These are phyloP conservation scores for Nomada hirtipes DNA, from an alignment of 2,888 invertebrate species.

Conservation along the genomic window DNA sequence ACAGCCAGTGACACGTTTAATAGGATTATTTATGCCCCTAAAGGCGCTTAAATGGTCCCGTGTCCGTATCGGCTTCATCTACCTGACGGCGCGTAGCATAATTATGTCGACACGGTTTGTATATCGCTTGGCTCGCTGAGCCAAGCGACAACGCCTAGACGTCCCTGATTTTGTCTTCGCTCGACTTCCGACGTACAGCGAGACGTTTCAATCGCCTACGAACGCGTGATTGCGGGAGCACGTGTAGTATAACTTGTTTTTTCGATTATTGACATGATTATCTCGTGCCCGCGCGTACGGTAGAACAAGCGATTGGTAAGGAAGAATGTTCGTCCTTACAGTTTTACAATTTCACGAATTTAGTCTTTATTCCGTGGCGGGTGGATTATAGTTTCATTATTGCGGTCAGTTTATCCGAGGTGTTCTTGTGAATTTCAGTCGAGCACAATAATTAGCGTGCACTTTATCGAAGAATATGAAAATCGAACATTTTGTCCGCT, in stretches of 20 bases:
- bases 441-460: no score
- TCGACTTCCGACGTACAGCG: slow-evolving; percentile 66
- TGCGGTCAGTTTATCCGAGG: not conserved
- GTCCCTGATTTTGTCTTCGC: slow-evolving; percentile 72
- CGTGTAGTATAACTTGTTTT: slow-evolving; percentile 56
- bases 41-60: slow-evolving; percentile 77
- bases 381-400: no score
- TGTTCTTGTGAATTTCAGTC: not conserved
- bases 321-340: slow-evolving; percentile 28
- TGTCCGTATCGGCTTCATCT: slow-evolving; percentile 75
- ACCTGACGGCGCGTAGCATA: slow-evolving; percentile 78
- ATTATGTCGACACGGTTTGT: slow-evolving; percentile 77
- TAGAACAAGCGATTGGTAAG: slow-evolving; percentile 35
- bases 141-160: slow-evolving; percentile 74
- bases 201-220: slow-evolving; percentile 65
- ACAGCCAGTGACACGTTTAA: slow-evolving; percentile 81
- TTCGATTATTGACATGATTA: slow-evolving; percentile 63
- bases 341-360: not conserved
- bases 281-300: slow-evolving; percentile 40
- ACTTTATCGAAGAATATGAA: not conserved
- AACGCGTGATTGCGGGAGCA: slow-evolving; percentile 39
- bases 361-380: no score
- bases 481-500: not conserved
- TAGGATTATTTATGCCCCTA: slow-evolving; percentile 82
- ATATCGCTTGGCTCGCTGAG: slow-evolving; percentile 44